Evolutionary conservation across 2,888 invertebrate genomes (phyloP).

Genomic region (Copidosoma aretas): DNA sequence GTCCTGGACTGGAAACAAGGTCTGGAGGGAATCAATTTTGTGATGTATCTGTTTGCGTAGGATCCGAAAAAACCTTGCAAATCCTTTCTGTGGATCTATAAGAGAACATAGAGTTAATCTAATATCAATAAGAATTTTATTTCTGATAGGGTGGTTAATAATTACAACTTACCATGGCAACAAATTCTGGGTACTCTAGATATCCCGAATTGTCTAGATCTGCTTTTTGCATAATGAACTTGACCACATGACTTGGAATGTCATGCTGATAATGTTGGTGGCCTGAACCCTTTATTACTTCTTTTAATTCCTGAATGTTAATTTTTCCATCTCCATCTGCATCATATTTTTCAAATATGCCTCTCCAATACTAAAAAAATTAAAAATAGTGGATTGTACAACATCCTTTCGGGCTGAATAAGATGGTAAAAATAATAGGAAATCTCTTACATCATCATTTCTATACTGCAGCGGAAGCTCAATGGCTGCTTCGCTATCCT

Average conservation of each 20-base stretch:
- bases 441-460: constrained; percentile 54
- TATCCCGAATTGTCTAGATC: constrained; percentile 73
- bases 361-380: constrained; percentile 59
- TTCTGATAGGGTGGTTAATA: neutral
- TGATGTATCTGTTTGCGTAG: constrained; percentile 69
- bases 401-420: neutral
- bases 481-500: constrained; percentile 56
- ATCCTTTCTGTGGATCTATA: constrained; percentile 61
- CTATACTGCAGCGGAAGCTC: constrained; percentile 58
- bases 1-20: constrained; percentile 48
- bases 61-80: constrained; percentile 72
- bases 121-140: neutral
- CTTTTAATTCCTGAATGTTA: constrained; percentile 71
- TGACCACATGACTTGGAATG: constrained; percentile 72
- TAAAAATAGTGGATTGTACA: neutral
- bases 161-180: constrained; percentile 69
- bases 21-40: constrained; percentile 67
- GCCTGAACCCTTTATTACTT: constrained; percentile 67
- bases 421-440: constrained; percentile 6
- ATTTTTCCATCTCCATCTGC: constrained; percentile 74
- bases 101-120: neutral
- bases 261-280: constrained; percentile 68
- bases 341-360: constrained; percentile 69
- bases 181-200: constrained; percentile 76
- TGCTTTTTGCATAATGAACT: constrained; percentile 71